These are phyloP conservation scores for Lagopus muta DNA, from an alignment of 2,113 vertebrate genomes.

Conservation along the genomic window DNA sequence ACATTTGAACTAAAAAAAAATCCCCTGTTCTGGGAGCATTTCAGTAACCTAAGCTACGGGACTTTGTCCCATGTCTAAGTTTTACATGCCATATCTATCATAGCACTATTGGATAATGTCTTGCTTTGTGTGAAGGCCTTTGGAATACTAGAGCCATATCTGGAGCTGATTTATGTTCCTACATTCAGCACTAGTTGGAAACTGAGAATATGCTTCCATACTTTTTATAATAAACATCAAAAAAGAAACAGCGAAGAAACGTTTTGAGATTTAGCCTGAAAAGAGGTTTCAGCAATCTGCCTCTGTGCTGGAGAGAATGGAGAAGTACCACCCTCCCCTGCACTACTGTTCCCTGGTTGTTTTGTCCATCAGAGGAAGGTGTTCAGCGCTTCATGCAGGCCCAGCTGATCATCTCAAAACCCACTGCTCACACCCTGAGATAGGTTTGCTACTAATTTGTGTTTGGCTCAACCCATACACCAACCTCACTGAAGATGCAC, in stretches of 20 bases:
- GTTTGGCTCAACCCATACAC: not conserved
- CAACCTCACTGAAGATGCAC: not conserved
- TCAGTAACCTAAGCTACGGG: not conserved
- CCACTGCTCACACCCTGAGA: not conserved
- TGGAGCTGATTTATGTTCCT: not conserved
- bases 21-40: not conserved
- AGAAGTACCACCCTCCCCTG: rapidly evolving
- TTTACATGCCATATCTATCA: not conserved
- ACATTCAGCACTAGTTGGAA: not conserved
- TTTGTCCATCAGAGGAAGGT: not conserved
- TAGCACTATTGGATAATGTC: not conserved
- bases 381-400: not conserved
- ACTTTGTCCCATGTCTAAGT: not conserved
- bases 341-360: not conserved
- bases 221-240: not conserved
- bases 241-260: not conserved
- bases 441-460: not conserved
- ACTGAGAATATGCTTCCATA: not conserved
- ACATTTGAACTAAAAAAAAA: not conserved
- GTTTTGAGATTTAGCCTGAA: not conserved
- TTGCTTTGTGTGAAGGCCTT: not conserved
- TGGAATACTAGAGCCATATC: not conserved
- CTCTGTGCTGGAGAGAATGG: not conserved
- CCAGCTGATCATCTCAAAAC: not conserved
- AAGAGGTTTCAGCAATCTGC: not conserved